These are phyloP conservation scores for Noctilio leporinus DNA, from an alignment of 2,113 vertebrate genomes.

Conservation along the genomic window DNA sequence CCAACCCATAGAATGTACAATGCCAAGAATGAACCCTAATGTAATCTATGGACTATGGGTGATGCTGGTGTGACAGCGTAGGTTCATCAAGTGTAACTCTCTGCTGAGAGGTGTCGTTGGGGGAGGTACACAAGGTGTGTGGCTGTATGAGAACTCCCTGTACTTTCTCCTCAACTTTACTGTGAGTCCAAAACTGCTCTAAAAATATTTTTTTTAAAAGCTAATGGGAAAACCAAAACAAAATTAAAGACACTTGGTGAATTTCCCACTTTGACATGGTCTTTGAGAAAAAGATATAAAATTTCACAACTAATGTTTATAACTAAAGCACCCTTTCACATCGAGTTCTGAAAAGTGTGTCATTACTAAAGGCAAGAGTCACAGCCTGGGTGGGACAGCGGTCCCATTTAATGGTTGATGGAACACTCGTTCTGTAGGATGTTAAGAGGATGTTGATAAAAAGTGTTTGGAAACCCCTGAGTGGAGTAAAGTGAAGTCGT, in stretches of 20 bases:
- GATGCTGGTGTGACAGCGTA: background rate
- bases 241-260: background rate
- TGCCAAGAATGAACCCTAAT: background rate
- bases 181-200: background rate
- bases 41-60: background rate
- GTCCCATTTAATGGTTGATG: background rate
- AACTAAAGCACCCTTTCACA: background rate
- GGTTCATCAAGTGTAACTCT: background rate
- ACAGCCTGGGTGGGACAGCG: accelerated
- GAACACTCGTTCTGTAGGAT: background rate
- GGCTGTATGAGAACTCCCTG: background rate
- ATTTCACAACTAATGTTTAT: background rate
- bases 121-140: background rate
- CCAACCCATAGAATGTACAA: background rate
- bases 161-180: background rate
- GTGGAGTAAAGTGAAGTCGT: background rate
- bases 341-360: background rate
- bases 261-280: background rate
- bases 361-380: background rate
- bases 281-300: background rate
- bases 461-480: background rate
- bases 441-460: background rate
- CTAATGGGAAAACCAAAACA: background rate
- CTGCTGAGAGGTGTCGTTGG: accelerated
- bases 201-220: background rate